phyloP scores from a whole-genome alignment of 2,113 vertebrate genomes.

The Atherinomorus stipes region DNA sequence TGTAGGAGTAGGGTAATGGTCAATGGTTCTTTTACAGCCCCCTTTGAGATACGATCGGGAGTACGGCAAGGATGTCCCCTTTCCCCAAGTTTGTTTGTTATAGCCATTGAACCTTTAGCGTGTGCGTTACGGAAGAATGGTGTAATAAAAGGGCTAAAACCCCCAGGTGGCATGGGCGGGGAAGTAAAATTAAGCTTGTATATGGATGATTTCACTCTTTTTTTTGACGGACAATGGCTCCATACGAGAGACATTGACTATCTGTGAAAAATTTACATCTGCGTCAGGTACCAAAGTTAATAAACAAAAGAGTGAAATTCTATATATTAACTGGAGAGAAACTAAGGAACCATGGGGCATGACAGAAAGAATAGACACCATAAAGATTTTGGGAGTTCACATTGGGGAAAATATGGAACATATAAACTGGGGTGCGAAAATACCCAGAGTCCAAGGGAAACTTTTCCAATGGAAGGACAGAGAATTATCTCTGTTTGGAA shows the following conservation, averaged over 20 bases:
- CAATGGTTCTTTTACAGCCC: neutral
- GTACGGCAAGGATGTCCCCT: neutral
- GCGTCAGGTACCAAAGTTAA: too few relatives aligned
- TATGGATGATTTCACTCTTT: neutral
- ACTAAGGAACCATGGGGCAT: too few relatives aligned
- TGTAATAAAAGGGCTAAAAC: neutral
- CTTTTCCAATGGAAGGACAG: neutral
- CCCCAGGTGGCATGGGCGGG: neutral
- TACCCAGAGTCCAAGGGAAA: too few relatives aligned
- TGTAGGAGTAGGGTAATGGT: neutral
- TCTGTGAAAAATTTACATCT: too few relatives aligned
- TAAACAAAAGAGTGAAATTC: too few relatives aligned
- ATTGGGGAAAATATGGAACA: too few relatives aligned
- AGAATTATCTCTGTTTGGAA: neutral
- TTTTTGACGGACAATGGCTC: too few relatives aligned
- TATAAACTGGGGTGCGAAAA: too few relatives aligned
- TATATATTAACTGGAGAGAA: too few relatives aligned
- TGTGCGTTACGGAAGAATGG: neutral
- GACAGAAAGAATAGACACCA: too few relatives aligned
- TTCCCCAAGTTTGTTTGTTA: neutral
- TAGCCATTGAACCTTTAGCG: neutral
- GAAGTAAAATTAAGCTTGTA: neutral
- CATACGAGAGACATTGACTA: too few relatives aligned
- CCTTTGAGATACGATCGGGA: neutral
- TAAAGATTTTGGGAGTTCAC: too few relatives aligned